Conservation (phyloP, 1,140 invertebrate genomes). For the Pararge aegeria region DNA sequence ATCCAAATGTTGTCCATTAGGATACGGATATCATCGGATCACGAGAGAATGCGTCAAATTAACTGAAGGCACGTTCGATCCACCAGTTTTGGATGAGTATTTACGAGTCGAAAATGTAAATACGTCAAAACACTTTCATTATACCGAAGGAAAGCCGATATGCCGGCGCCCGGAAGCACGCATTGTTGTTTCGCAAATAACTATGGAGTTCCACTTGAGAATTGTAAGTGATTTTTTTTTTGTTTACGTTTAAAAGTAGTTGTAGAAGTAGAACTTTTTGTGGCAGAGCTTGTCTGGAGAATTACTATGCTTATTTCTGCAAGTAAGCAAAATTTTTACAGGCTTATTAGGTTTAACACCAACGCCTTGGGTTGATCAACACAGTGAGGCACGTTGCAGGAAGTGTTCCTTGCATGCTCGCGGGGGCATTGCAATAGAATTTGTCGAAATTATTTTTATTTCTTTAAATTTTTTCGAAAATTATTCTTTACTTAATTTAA, state of each 20-base stretch:
- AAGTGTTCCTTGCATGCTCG: too few species aligned
- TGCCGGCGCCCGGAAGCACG: slow-evolving; percentile 4
- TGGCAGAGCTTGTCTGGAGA: too few species aligned
- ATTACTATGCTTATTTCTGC: too few species aligned
- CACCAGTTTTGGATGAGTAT: slow-evolving; percentile 36
- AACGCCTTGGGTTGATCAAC: too few species aligned
- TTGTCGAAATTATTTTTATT: too few species aligned
- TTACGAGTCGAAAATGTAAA: slow-evolving; percentile 20
- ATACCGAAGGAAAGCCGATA: slow-evolving; percentile 36
- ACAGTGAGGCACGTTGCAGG: too few species aligned
- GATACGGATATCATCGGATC: slow-evolving; percentile 24
- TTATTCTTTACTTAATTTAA: too few species aligned
- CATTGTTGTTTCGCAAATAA: neutral
- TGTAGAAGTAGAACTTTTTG: too few species aligned
- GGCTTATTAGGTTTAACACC: too few species aligned
- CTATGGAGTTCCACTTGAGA: neutral
- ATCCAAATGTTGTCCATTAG: slow-evolving; percentile 46
- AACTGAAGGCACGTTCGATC: slow-evolving; percentile 29
- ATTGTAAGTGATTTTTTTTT: neutral
- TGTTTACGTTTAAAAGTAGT: neutral
- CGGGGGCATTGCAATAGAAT: too few species aligned
- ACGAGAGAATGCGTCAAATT: slow-evolving; percentile 31
- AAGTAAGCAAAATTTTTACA: too few species aligned
- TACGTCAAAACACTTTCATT: slow-evolving; percentile 36
- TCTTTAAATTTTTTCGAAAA: too few species aligned